These are phyloP conservation scores for Teleiodes luculella DNA, from an alignment of 2,888 invertebrate species.

Conservation along the genomic window DNA sequence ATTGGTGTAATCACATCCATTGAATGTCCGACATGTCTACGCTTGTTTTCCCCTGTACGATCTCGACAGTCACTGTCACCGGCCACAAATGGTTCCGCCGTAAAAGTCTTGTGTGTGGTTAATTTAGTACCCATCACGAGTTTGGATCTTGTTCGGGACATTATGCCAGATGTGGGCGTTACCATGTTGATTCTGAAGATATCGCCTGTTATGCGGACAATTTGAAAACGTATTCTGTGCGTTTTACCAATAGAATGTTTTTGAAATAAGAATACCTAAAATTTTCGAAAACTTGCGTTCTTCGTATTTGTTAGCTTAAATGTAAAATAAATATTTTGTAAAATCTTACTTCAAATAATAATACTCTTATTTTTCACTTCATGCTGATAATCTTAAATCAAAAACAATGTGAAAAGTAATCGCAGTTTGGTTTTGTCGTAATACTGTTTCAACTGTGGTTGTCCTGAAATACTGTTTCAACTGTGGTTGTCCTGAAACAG, in stretches of 20 bases:
- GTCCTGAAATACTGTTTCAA: no score
- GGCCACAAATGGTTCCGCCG: constrained; percentile 53
- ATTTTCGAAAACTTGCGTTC: no score
- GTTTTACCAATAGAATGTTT: neutral
- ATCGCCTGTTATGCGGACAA: constrained; percentile 39
- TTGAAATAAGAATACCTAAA: no score
- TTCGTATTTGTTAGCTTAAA: no score
- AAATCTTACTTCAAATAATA: no score
- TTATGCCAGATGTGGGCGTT: constrained; percentile 57
- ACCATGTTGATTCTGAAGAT: constrained; percentile 59
- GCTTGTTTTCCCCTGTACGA: constrained; percentile 39
- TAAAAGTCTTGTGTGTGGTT: constrained; percentile 57
- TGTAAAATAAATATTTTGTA: no score
- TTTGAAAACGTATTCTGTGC: constrained; percentile 35
- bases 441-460: no score
- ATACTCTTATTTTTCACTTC: no score
- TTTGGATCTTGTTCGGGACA: constrained; percentile 49
- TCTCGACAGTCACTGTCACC: constrained; percentile 51
- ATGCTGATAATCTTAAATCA: no score
- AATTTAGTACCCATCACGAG: constrained; percentile 60
- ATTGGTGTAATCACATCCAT: constrained; percentile 45
- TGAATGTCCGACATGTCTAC: constrained; percentile 40
- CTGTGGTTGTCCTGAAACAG: no score
- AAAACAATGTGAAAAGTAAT: no score
- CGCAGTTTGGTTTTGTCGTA: no score